phyloP scores from a whole-genome alignment of 2,113 vertebrate species.

The Pedetes capensis region DNA sequence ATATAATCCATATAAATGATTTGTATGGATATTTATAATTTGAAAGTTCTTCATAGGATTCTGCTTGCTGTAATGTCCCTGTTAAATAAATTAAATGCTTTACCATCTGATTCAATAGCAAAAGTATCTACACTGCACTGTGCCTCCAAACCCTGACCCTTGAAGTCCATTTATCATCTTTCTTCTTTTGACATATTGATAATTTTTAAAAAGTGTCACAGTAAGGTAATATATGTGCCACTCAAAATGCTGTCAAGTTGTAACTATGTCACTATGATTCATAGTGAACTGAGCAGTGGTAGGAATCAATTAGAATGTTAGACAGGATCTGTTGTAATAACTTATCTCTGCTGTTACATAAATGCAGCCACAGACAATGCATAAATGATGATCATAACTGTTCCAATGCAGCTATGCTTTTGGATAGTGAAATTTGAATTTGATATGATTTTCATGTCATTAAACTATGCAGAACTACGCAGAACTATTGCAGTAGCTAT shows the following conservation, averaged over 20 bases:
- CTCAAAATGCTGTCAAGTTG: background rate
- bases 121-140: background rate
- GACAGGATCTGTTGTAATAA: background rate
- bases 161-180: background rate
- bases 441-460: background rate
- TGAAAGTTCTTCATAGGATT: background rate
- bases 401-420: background rate
- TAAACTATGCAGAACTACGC: background rate
- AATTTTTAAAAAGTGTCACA: background rate
- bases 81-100: background rate
- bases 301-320: background rate
- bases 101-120: background rate
- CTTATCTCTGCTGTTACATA: background rate
- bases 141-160: background rate
- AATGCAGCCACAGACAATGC: background rate
- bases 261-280: background rate
- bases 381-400: background rate
- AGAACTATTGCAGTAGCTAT: background rate
- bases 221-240: background rate
- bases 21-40: background rate
- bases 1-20: background rate
- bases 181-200: background rate
- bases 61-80: background rate
- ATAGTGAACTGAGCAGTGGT: background rate
- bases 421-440: background rate